Percentiles rank a stretch among this genome's conserved stretches.
Conservation (phyloP, 1,140 invertebrate species). For the Belonocnema kinseyi region DNA sequence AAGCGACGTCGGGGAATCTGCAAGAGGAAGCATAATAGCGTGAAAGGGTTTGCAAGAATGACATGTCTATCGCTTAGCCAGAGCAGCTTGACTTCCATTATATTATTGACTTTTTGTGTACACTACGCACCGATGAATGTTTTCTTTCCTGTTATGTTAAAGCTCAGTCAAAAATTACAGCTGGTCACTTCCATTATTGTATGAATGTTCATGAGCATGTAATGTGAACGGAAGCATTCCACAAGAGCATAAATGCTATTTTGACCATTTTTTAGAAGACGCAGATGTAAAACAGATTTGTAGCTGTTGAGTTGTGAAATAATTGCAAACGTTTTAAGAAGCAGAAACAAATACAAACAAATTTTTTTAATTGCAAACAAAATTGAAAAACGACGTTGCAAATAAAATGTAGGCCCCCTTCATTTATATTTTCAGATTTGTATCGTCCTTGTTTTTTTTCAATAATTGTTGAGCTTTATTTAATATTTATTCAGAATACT, state of each 20-base stretch:
- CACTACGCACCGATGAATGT: neutral
- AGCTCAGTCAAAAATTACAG: slow-evolving; percentile 19
- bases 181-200: slow-evolving; percentile 2
- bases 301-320: too few species aligned
- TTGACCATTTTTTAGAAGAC: too few species aligned
- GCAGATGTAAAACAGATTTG: neutral
- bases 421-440: too few species aligned
- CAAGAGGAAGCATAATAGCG: slow-evolving; percentile 8
- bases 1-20: slow-evolving; percentile 16
- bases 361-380: too few species aligned
- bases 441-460: too few species aligned
- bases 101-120: neutral
- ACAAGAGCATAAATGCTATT: neutral
- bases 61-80: neutral
- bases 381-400: too few species aligned
- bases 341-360: too few species aligned
- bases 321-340: too few species aligned
- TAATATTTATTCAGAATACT: too few species aligned
- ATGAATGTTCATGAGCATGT: neutral
- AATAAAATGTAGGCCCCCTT: too few species aligned
- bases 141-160: slow-evolving; percentile 4
- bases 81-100: slow-evolving; percentile 9
- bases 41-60: slow-evolving; percentile 39
- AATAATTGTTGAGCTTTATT: too few species aligned
- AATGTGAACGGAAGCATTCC: neutral